Conservation (phyloP, 2,113 vertebrate species). For the Bothrops jararaca region DNA sequence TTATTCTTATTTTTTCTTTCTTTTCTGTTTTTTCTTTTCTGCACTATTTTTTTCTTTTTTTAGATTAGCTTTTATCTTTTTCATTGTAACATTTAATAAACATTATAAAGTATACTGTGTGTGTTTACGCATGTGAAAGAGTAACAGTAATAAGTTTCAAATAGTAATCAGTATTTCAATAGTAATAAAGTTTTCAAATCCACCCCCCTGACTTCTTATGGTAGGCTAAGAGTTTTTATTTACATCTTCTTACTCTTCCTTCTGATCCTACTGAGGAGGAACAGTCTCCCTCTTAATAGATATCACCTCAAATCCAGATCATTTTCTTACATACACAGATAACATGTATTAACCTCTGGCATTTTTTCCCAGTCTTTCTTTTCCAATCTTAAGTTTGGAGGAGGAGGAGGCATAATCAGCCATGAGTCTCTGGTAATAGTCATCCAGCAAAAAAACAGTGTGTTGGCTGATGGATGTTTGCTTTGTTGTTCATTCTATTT, state of each 20-base stretch:
- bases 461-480: not conserved
- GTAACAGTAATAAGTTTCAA: not conserved
- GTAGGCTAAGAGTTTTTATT: not conserved
- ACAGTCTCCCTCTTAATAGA: not conserved
- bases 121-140: not conserved
- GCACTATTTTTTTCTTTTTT: not conserved
- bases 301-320: not conserved
- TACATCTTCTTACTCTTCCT: not conserved
- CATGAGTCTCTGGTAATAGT: not conserved
- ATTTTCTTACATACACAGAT: not conserved
- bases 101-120: not conserved
- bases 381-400: not conserved
- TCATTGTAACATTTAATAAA: not conserved
- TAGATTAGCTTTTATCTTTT: not conserved
- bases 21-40: not conserved
- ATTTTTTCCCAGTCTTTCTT: not conserved
- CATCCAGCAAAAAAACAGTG: not conserved
- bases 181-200: not conserved
- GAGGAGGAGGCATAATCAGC: not conserved
- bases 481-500: not conserved
- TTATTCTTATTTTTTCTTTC: not conserved
- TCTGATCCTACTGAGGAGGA: not conserved
- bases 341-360: not conserved
- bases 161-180: not conserved
- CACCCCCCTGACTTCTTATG: not conserved